Evolutionary conservation across 2,797 vertebrate species (phyloP).

Genomic region (Neosilurus mollespiculum): DNA sequence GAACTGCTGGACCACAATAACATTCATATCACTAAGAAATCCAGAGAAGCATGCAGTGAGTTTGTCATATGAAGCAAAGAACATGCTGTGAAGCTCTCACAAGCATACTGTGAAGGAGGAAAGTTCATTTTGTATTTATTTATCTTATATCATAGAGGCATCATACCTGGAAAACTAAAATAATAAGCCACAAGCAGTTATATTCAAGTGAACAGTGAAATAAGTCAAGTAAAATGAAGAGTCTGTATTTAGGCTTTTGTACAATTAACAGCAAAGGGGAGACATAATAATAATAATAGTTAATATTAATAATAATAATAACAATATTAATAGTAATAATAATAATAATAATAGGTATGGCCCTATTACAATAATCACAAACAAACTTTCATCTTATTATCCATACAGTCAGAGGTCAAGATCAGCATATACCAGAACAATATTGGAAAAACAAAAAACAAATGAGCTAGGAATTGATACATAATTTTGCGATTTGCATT

Average conservation of each 20-base stretch:
- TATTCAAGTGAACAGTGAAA: too few species aligned
- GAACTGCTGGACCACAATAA: slow-evolving; percentile 26
- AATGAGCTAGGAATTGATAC: neutral
- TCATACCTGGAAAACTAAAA: slow-evolving; percentile 5
- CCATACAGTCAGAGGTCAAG: neutral
- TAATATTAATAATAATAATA: too few species aligned
- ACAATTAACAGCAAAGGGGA: too few species aligned
- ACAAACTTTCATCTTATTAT: neutral
- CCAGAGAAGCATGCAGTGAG: slow-evolving; percentile 4
- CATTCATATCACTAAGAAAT: slow-evolving; percentile 47
- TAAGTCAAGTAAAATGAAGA: too few species aligned
- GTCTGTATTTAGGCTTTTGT: too few species aligned
- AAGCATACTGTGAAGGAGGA: slow-evolving; percentile 26
- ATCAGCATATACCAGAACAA: neutral
- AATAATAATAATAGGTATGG: too few species aligned
- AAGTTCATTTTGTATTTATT: slow-evolving; percentile 39
- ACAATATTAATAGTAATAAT: too few species aligned
- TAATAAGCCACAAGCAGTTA: neutral
- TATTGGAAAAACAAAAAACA: neutral
- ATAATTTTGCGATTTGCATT: too few species aligned
- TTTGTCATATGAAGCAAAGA: slow-evolving; percentile 27
- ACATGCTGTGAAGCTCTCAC: slow-evolving; percentile 35
- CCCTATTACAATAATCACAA: neutral
- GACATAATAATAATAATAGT: too few species aligned
- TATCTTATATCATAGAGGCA: slow-evolving; percentile 24